phyloP scores from a whole-genome alignment of 2,113 vertebrate species.

The Caretta caretta region DNA sequence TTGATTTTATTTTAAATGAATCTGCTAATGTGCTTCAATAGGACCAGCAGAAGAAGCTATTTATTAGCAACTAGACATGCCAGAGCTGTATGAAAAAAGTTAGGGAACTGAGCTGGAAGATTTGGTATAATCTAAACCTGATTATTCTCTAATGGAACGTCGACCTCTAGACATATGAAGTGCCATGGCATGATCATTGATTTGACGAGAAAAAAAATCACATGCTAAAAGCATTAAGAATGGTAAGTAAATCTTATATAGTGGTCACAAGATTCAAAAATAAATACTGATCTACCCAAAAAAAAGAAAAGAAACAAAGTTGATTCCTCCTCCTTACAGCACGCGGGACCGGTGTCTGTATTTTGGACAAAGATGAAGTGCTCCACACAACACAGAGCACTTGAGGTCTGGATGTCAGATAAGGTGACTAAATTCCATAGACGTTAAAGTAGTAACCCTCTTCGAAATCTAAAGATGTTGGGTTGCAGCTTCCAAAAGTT shows the following conservation, averaged over 20 bases:
- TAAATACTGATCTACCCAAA: conserved; percentile 80
- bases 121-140: conserved; percentile 72
- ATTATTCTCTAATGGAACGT: conserved; percentile 49
- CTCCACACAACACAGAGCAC: conserved; percentile 77
- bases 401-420: conserved; percentile 77
- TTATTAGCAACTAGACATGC: conserved; percentile 58
- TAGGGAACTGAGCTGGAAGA: conserved; percentile 68
- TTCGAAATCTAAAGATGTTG: conserved; percentile 67
- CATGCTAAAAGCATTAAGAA: conserved; percentile 64
- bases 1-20: conserved; percentile 79
- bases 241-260: conserved; percentile 72
- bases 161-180: conserved; percentile 51
- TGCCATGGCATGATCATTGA: conserved; percentile 55
- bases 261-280: conserved; percentile 82
- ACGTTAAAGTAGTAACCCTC: conserved; percentile 65
- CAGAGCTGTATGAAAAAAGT: conserved; percentile 61
- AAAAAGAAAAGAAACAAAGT: conserved; percentile 52
- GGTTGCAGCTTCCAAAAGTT: conserved; percentile 71
- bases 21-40: conserved; percentile 77
- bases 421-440: conserved; percentile 78
- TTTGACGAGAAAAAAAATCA: conserved; percentile 64
- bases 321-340: conserved; percentile 71
- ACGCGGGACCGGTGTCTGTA: conserved; percentile 67
- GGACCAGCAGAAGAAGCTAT: conserved; percentile 70
- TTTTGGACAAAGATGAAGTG: conserved; percentile 75